Conservation (phyloP, 2,888 invertebrate species). For the Zygaena filipendulae region DNA sequence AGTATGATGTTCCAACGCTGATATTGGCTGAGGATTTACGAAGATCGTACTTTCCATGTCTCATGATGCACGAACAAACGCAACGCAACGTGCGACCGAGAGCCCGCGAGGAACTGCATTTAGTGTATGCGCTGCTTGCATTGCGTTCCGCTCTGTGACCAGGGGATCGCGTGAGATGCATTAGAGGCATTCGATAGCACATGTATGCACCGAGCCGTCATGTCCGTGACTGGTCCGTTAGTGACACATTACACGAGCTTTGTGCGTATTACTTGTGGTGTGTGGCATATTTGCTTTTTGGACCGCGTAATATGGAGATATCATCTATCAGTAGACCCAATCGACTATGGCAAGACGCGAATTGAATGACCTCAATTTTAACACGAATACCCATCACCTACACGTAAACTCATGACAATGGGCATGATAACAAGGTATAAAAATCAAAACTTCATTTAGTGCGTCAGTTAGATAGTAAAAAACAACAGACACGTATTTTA, state of each 20-base stretch:
- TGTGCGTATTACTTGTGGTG: conserved; percentile 37
- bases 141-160: conserved; percentile 44
- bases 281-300: conserved; percentile 50
- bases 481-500: no score
- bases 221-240: conserved; percentile 36
- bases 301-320: conserved; percentile 55
- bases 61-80: conserved; percentile 44
- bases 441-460: no score
- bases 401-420: no score
- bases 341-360: conserved; percentile 36
- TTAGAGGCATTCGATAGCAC: conserved; percentile 31
- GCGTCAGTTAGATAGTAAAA: no score
- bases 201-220: conserved; percentile 23
- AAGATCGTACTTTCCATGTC: conserved; percentile 65
- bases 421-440: no score
- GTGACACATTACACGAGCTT: conserved; percentile 25
- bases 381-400: no score
- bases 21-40: conserved; percentile 55
- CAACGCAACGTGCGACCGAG: conserved; percentile 40
- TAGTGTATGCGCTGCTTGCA: conserved; percentile 37
- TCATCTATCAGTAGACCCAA: conserved; percentile 33
- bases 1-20: conserved; percentile 59
- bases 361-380: no score
- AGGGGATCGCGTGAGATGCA: conserved; percentile 36
- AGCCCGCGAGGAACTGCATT: conserved; percentile 38